phyloP scores from a whole-genome alignment of 37 sponge, comb jelly and placozoan species.

The Tethya wilhelma region DNA sequence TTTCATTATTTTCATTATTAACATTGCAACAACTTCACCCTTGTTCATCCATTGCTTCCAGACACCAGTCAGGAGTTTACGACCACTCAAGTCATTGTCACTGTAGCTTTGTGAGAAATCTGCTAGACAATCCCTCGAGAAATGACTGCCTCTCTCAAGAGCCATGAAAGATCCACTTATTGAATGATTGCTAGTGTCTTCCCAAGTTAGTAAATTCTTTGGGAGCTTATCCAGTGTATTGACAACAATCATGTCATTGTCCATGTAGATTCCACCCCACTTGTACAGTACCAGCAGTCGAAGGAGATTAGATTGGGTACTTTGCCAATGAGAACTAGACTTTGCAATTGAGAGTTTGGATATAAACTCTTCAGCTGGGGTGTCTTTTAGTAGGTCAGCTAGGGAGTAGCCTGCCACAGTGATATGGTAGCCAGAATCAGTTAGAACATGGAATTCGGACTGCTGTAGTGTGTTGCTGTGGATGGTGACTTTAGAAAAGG shows the following conservation, averaged over 20 bases:
- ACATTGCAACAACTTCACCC: too few species aligned
- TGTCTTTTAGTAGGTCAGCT: neutral
- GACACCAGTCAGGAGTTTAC: too few species aligned
- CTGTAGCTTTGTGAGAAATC: too few species aligned
- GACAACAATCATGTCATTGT: neutral
- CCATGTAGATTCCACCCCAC: conserved; percentile 8
- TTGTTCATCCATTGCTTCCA: too few species aligned
- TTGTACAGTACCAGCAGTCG: neutral
- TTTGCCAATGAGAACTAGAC: neutral
- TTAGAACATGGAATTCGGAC: neutral
- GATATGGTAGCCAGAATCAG: neutral
- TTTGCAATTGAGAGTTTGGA: neutral
- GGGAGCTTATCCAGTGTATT: neutral
- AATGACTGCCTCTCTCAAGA: too few species aligned
- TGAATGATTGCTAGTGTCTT: neutral
- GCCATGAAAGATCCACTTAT: neutral
- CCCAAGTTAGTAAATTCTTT: neutral
- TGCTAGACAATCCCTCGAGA: too few species aligned
- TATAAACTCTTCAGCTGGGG: neutral
- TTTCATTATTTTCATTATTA: too few species aligned
- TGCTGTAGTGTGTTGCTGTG: conserved; percentile 4
- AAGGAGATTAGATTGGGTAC: neutral
- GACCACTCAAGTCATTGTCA: too few species aligned
- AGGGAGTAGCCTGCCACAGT: neutral
- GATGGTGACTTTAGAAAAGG: neutral